Evolutionary conservation across 2,113 vertebrate genomes (phyloP).

Genomic region (Myxocyprinus asiaticus): DNA sequence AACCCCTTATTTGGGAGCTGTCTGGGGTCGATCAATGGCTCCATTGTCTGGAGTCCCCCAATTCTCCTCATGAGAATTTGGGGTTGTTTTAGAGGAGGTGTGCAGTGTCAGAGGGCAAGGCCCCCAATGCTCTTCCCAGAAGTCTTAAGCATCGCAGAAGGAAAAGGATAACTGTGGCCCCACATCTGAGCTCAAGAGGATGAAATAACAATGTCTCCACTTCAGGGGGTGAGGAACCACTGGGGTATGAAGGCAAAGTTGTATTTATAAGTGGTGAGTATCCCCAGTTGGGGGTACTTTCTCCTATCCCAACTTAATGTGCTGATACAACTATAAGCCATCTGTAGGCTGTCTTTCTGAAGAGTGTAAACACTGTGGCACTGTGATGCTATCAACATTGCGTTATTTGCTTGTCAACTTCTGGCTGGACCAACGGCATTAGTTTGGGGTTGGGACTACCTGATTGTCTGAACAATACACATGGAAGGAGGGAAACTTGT

Average conservation of each 20-base stretch:
- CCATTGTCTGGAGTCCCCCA: conserved; percentile 49
- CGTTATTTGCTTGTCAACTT: no score
- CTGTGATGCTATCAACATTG: no score
- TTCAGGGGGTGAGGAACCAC: conserved; percentile 7
- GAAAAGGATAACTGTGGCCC: conserved; percentile 17
- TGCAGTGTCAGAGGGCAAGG: conserved; percentile 8
- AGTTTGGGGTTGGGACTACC: no score
- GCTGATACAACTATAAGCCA: background rate
- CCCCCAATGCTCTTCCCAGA: conserved; percentile 24
- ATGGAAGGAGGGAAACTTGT: no score
- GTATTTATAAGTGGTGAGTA: conserved; percentile 40
- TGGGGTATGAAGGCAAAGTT: conserved; percentile 28
- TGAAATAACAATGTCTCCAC: conserved; percentile 41
- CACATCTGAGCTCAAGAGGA: conserved; percentile 13
- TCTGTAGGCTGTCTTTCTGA: background rate
- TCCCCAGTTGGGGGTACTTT: background rate
- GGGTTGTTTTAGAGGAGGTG: conserved; percentile 33
- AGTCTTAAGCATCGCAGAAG: conserved; percentile 3
- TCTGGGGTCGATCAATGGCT: conserved; percentile 48
- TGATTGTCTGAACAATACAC: no score
- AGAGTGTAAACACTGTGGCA: no score
- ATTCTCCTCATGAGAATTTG: conserved; percentile 50
- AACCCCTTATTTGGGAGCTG: conserved; percentile 50
- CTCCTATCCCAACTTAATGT: background rate
- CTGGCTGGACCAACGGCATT: no score